phyloP scores from a whole-genome alignment of 2,888 invertebrate species.

The Pollenia griseotomentosa region DNA sequence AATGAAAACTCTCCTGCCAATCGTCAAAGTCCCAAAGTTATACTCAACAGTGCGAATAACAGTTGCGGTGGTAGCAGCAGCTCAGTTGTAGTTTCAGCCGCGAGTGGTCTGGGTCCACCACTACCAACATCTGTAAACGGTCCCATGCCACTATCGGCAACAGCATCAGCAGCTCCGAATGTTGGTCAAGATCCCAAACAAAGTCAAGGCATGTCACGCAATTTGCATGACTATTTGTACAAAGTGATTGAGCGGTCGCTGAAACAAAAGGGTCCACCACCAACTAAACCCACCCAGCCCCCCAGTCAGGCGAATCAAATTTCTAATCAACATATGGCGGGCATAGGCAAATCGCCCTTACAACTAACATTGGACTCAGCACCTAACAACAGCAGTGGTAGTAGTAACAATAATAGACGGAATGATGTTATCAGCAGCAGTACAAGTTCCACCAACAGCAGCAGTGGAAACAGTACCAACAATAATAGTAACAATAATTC shows the following conservation, averaged over 20 bases:
- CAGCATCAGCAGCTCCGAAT: slow-evolving; percentile 58
- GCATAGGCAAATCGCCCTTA: slow-evolving; percentile 64
- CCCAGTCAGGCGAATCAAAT: slow-evolving; percentile 56
- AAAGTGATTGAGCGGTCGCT: slow-evolving; percentile 93
- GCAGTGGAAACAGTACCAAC: slow-evolving; percentile 67
- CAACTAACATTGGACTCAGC: slow-evolving; percentile 55
- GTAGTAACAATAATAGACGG: slow-evolving; percentile 67
- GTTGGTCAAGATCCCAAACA: slow-evolving; percentile 69
- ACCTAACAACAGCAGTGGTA: slow-evolving; percentile 66
- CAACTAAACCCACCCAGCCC: slow-evolving; percentile 64
- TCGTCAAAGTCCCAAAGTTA: slow-evolving; percentile 85
- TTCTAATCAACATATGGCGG: slow-evolving; percentile 65
- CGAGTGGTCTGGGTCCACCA: slow-evolving; percentile 77
- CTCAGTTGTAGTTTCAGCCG: slow-evolving; percentile 68
- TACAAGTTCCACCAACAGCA: slow-evolving; percentile 35
- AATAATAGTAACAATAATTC: slow-evolving; percentile 74
- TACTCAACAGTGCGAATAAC: slow-evolving; percentile 79
- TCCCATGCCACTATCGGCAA: slow-evolving; percentile 71
- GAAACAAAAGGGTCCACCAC: slow-evolving; percentile 86
- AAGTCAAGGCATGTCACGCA: slow-evolving; percentile 83
- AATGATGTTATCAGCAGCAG: slow-evolving; percentile 76
- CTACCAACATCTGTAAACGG: slow-evolving; percentile 76
- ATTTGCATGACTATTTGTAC: slow-evolving; percentile 92
- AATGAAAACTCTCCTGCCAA: slow-evolving; percentile 86
- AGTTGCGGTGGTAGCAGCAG: slow-evolving; percentile 76